Conservation (phyloP, 1,140 invertebrate species). For the Coboldia fuscipes region DNA sequence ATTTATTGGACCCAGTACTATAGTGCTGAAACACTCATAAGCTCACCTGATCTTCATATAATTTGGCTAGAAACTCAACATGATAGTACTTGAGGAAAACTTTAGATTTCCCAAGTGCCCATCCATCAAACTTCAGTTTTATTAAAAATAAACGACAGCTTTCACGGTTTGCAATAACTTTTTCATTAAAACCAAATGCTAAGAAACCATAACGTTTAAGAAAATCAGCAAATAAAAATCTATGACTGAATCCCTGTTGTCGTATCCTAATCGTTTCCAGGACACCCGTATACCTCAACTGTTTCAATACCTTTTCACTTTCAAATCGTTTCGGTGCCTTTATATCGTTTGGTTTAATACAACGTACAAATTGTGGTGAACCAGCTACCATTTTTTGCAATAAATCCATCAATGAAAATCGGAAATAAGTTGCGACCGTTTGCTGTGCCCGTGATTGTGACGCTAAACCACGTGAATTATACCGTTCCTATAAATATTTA, state of each 20-base stretch:
- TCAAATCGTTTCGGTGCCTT: constrained; percentile 46
- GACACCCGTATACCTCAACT: constrained; percentile 60
- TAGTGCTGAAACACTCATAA: not conserved
- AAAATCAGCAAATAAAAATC: constrained; percentile 59
- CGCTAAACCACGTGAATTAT: constrained; percentile 37
- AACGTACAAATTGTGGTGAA: constrained; percentile 63
- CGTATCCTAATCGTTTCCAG: constrained; percentile 63
- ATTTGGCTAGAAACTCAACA: constrained; percentile 53
- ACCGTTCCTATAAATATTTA: constrained; percentile 18
- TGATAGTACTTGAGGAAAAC: constrained; percentile 78
- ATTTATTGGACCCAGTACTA: constrained; percentile 1
- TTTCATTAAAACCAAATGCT: constrained; percentile 50
- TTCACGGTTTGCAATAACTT: constrained; percentile 42
- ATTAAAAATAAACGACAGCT: constrained; percentile 47
- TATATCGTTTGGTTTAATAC: constrained; percentile 61
- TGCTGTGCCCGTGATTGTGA: constrained; percentile 69
- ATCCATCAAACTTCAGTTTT: constrained; percentile 56
- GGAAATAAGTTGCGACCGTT: constrained; percentile 66
- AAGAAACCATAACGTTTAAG: constrained; percentile 61
- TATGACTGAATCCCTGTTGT: constrained; percentile 60
- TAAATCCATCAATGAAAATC: constrained; percentile 66
- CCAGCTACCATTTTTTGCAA: constrained; percentile 64
- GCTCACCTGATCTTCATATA: constrained; percentile 46
- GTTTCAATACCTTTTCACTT: constrained; percentile 45
- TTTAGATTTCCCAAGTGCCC: constrained; percentile 67